Percentiles rank a stretch among this genome's conserved stretches.
phyloP scores from a whole-genome alignment of 1,140 invertebrate genomes.

The Harpegnathos saltator region DNA sequence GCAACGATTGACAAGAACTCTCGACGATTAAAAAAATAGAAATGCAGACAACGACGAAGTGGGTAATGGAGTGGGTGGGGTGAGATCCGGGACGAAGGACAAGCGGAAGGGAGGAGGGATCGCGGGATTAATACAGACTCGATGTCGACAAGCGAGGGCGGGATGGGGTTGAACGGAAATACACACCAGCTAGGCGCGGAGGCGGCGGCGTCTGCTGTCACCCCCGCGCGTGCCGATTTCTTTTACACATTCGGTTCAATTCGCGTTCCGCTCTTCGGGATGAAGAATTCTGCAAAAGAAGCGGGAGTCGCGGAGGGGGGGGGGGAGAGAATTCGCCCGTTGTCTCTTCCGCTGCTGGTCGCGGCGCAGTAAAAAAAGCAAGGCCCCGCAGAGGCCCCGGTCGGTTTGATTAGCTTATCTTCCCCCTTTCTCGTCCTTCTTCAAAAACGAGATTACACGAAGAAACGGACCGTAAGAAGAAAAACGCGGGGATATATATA shows the following conservation, averaged over 20 bases:
- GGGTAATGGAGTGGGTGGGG: too few relatives aligned
- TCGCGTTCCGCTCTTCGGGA: slow-evolving; percentile 27
- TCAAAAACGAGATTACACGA: slow-evolving; percentile 49
- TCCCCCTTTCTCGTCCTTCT: slow-evolving; percentile 37
- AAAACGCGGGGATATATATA: neutral
- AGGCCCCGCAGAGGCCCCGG: neutral
- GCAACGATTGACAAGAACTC: slow-evolving; percentile 79
- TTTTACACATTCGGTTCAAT: neutral
- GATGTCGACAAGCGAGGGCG: slow-evolving; percentile 46
- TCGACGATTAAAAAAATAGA: slow-evolving; percentile 68
- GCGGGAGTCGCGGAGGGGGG: too few relatives aligned
- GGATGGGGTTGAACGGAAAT: slow-evolving; percentile 58
- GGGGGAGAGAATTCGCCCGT: too few relatives aligned
- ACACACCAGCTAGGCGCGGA: slow-evolving; percentile 6
- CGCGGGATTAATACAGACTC: slow-evolving; percentile 13
- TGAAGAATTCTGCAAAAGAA: slow-evolving; percentile 22
- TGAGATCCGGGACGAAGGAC: too few relatives aligned
- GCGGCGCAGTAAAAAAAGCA: too few relatives aligned
- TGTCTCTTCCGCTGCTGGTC: slow-evolving; percentile 2
- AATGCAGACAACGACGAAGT: slow-evolving; percentile 48
- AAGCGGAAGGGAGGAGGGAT: neutral
- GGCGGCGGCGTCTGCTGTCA: neutral
- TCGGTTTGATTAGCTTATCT: slow-evolving; percentile 57
- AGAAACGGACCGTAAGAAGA: slow-evolving; percentile 26
- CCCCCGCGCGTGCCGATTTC: too few relatives aligned